Conservation (phyloP, 2,113 vertebrate genomes). For the Pseudorhombus dupliciocellatus region DNA sequence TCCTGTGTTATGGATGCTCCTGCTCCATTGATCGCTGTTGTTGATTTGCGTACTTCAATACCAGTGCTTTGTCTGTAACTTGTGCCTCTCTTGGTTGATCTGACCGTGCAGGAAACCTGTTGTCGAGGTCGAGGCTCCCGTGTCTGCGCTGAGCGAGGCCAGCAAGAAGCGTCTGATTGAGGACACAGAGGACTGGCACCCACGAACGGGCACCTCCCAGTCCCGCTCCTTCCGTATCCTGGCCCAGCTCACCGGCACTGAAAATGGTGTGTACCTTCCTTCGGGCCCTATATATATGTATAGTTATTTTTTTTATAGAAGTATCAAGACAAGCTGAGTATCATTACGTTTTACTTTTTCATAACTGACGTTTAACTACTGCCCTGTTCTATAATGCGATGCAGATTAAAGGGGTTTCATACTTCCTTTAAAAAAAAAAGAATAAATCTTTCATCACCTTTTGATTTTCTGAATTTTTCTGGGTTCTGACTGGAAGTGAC, state of each 20-base stretch:
- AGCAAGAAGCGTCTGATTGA: constrained; percentile 97
- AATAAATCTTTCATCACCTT: constrained; percentile 15
- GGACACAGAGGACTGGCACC: constrained; percentile 96
- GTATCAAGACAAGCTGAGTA: no score
- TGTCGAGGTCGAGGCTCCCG: constrained; percentile 82
- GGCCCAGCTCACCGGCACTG: constrained; percentile 95
- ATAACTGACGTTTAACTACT: not conserved
- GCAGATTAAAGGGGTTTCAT: not conserved
- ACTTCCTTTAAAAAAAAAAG: constrained; percentile 3
- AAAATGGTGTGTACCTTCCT: constrained; percentile 83
- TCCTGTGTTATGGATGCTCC: not conserved
- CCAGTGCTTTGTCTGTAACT: not conserved
- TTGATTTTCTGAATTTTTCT: constrained; percentile 20
- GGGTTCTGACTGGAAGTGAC: constrained; percentile 25
- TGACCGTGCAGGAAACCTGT: constrained; percentile 81
- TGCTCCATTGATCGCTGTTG: not conserved
- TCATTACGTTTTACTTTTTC: not conserved
- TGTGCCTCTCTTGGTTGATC: not conserved
- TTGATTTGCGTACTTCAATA: not conserved
- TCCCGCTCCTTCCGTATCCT: constrained; percentile 97
- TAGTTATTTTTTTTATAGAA: no score
- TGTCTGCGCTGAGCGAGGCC: constrained; percentile 84
- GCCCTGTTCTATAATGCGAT: not conserved
- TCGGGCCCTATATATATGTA: not conserved
- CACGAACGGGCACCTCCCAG: constrained; percentile 89